phyloP scores from a whole-genome alignment of 2,113 vertebrate genomes.

The Embiotoca jacksoni region DNA sequence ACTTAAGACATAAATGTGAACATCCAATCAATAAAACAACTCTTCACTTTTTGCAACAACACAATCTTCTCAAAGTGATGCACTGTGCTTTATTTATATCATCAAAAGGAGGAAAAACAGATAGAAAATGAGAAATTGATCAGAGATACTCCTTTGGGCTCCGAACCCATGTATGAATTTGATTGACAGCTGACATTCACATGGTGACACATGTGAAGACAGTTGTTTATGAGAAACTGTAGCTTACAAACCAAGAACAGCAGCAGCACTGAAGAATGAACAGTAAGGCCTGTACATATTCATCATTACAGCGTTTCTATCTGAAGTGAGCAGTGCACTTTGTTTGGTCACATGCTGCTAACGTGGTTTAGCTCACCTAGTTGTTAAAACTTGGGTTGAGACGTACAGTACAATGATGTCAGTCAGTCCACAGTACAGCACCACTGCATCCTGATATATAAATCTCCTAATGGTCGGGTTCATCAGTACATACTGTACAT shows the following conservation, averaged over 20 bases:
- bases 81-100: background rate
- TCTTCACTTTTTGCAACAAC: background rate
- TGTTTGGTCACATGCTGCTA: background rate
- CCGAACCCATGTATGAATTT: background rate
- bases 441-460: background rate
- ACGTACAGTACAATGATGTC: background rate
- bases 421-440: background rate
- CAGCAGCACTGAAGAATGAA: no score
- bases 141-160: conserved; percentile 7
- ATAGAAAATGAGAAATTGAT: background rate
- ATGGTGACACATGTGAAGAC: background rate
- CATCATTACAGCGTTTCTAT: background rate
- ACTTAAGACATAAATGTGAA: background rate
- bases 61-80: background rate
- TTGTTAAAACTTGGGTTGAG: background rate
- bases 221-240: background rate
- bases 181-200: conserved; percentile 21
- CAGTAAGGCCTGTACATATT: no score
- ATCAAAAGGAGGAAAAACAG: background rate
- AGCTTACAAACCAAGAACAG: background rate
- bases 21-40: background rate
- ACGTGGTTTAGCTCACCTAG: no score
- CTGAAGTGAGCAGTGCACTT: background rate
- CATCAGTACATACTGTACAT: background rate
- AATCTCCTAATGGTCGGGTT: background rate